Evolutionary conservation across 2,888 invertebrate genomes (phyloP), one percentile per base, ranked within the genome.

Genomic region (Cantharis nigra): DNA sequence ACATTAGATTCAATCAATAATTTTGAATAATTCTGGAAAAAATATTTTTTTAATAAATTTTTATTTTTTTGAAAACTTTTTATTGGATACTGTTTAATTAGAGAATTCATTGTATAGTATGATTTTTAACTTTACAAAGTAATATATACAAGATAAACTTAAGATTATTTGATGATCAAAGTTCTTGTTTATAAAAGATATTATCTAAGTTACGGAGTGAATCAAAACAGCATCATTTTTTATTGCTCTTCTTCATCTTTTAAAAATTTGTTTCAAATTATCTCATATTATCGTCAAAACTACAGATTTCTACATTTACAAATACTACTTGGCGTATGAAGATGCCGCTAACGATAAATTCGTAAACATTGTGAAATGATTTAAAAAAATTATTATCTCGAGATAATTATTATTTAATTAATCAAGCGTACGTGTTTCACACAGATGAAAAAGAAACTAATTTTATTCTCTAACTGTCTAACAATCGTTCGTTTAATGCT

Each of bases 1-100:
- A 82, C 71, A 73, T 74, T 74, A 11, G 63, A 3, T 62, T 80
- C 74, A 23, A 49, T 7, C 49, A n/a, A 49, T n/a, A 49, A n/a
- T n/a, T 49, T 49, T n/a, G 49, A 49, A 49, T 49, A 49, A 49
- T 49, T 49, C n/a, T 9, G 49, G 1, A 49, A n/a, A 0, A 49
- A 49, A 49, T 49, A 49, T n/a, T 7, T 49, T n/a, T 49, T n/a
- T 0, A 49, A n/a, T 49, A 49, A 7, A 2, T n/a, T 2, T n/a
- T 49, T 7, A 49, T 49, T 49, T 49, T 49, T 49, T 49, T n/a
- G 2, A 49, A 49, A 5, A 49, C 5, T n/a, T 49, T 49, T 49
- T 49, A 49, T 49, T 3, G 7, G 0, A 49, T n/a, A n/a, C n/a
- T 49, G 49, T 49, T n/a, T 49, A n/a, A n/a, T 49, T 49, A 49